These are phyloP conservation scores for Eonycteris spelaea DNA, from an alignment of 2,113 vertebrate species.

Conservation along the genomic window DNA sequence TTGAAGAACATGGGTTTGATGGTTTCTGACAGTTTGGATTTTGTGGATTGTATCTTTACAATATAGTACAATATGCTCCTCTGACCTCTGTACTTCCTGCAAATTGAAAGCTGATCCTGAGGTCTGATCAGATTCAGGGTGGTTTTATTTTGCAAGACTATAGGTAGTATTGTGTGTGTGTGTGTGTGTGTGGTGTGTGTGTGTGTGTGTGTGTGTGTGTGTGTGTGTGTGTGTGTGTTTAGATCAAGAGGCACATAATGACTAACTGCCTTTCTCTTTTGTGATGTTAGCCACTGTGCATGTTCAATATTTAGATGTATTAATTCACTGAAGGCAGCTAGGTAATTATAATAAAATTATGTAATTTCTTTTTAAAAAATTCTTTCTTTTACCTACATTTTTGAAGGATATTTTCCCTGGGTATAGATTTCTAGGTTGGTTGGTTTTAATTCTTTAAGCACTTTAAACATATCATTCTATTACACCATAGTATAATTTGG, in stretches of 20 bases:
- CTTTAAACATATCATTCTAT: neutral
- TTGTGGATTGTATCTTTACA: neutral
- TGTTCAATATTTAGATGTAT: neutral
- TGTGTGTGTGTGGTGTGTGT: too few relatives aligned
- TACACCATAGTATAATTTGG: neutral
- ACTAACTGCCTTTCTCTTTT: too few relatives aligned
- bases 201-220: too few relatives aligned
- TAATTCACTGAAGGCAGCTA: too few relatives aligned
- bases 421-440: neutral
- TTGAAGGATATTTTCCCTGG: too few relatives aligned
- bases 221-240: too few relatives aligned
- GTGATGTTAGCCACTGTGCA: neutral
- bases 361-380: too few relatives aligned
- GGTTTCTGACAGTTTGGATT: neutral
- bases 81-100: neutral
- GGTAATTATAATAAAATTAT: too few relatives aligned
- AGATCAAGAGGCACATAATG: neutral
- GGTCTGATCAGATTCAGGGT: neutral
- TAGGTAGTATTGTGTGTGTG: neutral
- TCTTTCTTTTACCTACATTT: too few relatives aligned
- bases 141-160: neutral
- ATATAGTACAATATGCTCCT: neutral
- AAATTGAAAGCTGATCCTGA: neutral
- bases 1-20: neutral
- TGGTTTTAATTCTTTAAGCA: neutral